Evolutionary conservation across 2,888 invertebrate genomes (phyloP), one percentile per base, ranked within the genome.

Genomic region (Sipha maydis): DNA sequence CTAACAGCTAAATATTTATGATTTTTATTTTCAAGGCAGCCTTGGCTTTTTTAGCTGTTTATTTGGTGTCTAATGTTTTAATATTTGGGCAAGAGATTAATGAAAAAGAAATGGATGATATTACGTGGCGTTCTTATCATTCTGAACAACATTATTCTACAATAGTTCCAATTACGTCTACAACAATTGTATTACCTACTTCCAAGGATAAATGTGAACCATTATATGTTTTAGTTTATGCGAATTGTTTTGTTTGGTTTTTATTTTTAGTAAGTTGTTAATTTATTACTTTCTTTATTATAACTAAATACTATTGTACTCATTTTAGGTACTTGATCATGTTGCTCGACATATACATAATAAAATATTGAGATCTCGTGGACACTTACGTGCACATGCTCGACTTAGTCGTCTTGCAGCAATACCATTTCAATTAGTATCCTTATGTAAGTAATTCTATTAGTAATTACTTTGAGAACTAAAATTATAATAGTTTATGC

Each of bases 151-250:
- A 31, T 11, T 28, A n/a, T 25, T 7, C 54, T 28, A 48, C 31
- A 34, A 34, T 34, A 4, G 1, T 25, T 21, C 11, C 54, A 73
- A 21, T 8, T 17, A 14, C 14, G 48, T 1, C 38, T 38, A 28
- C 61, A 38, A 7, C 67, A 54, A 80, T 28, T 61, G 38, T 28
- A 31, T 5, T 61, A 3, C 61, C 85, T 73, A 19, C 34, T 38
- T 11, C 69, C 34, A 80, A 88, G 28, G 88, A 88, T 67, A 88
- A 88, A 48, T 88, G 88, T 75, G 82, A 88, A 88, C 88, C 88
- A 31, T 82, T 88, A 48, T 88, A 88, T 67, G 41, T 80, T 25
- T n/a, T 88, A 14, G 67, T 88, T 67, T 88, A 88, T 75, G 75
- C 34, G 9, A 80, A 88, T 80, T 88, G 88, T 48, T 82, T 38